Percentiles rank a stretch among this genome's conserved stretches.
Conservation (phyloP, 2,888 invertebrate species). For the Unio delphinus region DNA sequence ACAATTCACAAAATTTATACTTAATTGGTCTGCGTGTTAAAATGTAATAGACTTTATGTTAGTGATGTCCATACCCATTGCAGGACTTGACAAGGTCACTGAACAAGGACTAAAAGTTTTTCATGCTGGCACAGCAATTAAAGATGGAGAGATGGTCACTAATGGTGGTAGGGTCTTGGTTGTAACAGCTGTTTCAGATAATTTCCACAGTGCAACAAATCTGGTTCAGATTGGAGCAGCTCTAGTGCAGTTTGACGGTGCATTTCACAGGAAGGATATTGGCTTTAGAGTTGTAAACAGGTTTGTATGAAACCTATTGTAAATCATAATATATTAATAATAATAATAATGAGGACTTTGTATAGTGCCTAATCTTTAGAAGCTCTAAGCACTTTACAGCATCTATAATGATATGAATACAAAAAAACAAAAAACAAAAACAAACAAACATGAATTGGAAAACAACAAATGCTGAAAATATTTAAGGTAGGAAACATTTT, state of each 20-base stretch:
- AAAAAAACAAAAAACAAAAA: too few species aligned
- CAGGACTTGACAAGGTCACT: slow-evolving; percentile 56
- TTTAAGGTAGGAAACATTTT: too few species aligned
- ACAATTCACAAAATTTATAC: too few species aligned
- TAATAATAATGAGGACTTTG: too few species aligned
- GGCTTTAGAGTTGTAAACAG: slow-evolving; percentile 88
- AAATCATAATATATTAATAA: too few species aligned
- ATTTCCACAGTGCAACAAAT: slow-evolving; percentile 81
- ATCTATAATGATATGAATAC: too few species aligned
- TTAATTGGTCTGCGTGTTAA: not conserved
- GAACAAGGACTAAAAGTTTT: slow-evolving; percentile 76
- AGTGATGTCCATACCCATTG: not conserved
- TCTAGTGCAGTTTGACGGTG: slow-evolving; percentile 87
- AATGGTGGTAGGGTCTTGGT: slow-evolving; percentile 90
- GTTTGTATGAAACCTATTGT: slow-evolving; percentile 72
- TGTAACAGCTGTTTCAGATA: slow-evolving; percentile 80
- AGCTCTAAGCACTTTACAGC: too few species aligned
- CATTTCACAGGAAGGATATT: slow-evolving; percentile 91
- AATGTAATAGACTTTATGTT: not conserved
- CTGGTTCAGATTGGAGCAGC: slow-evolving; percentile 82
- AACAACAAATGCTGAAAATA: too few species aligned
- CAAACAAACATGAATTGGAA: too few species aligned
- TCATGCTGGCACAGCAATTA: slow-evolving; percentile 85
- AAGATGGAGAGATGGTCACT: slow-evolving; percentile 79
- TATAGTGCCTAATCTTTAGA: too few species aligned